phyloP scores from a whole-genome alignment of 1,140 invertebrate species.

The Drosophila bifasciata region DNA sequence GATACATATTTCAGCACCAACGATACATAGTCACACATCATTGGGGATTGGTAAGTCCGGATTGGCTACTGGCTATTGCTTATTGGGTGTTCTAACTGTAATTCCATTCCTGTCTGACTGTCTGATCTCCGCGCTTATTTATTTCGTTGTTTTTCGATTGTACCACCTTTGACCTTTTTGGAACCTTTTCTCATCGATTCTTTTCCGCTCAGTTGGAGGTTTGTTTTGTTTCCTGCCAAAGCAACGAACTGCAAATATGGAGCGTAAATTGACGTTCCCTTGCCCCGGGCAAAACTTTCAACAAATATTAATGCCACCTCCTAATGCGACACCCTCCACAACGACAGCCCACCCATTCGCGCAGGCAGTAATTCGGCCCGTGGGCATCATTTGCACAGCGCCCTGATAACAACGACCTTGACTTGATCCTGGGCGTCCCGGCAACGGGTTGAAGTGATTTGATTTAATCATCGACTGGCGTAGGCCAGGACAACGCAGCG shows the following conservation, averaged over 20 bases:
- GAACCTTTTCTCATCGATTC: slow-evolving; percentile 34
- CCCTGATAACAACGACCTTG: slow-evolving; percentile 27
- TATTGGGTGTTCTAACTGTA: background rate
- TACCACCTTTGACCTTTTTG: slow-evolving; percentile 62
- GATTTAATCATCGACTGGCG: slow-evolving; percentile 66
- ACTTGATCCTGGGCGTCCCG: slow-evolving; percentile 7
- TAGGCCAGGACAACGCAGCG: slow-evolving; percentile 39
- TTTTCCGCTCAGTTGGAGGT: slow-evolving; percentile 42
- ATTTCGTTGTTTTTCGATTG: slow-evolving; percentile 35
- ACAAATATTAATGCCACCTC: slow-evolving; percentile 15
- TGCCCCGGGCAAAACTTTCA: slow-evolving; percentile 9
- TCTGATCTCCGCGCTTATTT: slow-evolving; percentile 25
- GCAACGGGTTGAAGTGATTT: slow-evolving; percentile 50
- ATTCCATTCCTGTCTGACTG: slow-evolving; percentile 14
- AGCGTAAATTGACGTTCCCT: slow-evolving; percentile 35
- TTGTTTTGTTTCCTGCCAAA: slow-evolving; percentile 70
- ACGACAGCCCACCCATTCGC: slow-evolving; percentile 51
- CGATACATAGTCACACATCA: too few relatives aligned
- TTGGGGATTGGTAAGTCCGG: too few relatives aligned
- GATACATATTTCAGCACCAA: background rate
- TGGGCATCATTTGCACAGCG: slow-evolving; percentile 36
- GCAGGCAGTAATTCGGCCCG: slow-evolving; percentile 22
- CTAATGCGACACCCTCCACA: background rate
- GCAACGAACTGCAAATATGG: slow-evolving; percentile 62
- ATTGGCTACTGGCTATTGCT: too few relatives aligned